Evolutionary conservation across 2,113 vertebrate species (phyloP).

Genomic region (Cyanistes caeruleus): DNA sequence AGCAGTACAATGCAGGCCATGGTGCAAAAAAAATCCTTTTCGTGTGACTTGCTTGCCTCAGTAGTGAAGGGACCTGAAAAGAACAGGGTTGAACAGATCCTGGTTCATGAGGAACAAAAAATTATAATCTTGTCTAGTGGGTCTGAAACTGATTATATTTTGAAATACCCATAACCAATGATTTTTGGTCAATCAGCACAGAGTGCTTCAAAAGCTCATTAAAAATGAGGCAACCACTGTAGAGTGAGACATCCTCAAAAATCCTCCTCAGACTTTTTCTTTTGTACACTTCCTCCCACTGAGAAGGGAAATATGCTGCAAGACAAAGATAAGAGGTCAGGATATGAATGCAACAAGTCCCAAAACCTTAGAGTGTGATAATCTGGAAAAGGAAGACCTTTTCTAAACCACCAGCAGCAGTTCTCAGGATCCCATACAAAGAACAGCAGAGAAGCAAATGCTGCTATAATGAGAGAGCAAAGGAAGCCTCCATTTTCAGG

Average conservation of each 20-base stretch:
- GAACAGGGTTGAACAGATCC: neutral
- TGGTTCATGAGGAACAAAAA: neutral
- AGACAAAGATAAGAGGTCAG: neutral
- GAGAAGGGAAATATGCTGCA: neutral
- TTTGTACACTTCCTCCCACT: neutral
- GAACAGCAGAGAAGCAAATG: neutral
- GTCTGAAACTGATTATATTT: neutral
- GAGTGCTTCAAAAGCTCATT: neutral
- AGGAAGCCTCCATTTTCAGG: neutral
- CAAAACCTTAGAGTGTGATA: rapidly evolving
- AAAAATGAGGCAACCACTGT: neutral
- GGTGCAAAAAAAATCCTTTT: neutral
- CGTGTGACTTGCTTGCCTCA: neutral
- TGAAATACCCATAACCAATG: neutral
- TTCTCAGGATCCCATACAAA: neutral
- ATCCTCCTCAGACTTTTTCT: neutral
- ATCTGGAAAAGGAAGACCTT: neutral
- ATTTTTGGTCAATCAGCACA: neutral
- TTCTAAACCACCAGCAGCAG: neutral
- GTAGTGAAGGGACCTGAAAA: neutral
- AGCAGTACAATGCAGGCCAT: neutral
- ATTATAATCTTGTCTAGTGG: neutral
- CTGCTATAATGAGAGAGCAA: neutral
- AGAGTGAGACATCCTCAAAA: neutral
- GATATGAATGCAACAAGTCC: neutral